Evolutionary conservation across 1,140 invertebrate species (phyloP), one percentile per base, ranked within the genome.

Genomic region (Ectropis grisescens): DNA sequence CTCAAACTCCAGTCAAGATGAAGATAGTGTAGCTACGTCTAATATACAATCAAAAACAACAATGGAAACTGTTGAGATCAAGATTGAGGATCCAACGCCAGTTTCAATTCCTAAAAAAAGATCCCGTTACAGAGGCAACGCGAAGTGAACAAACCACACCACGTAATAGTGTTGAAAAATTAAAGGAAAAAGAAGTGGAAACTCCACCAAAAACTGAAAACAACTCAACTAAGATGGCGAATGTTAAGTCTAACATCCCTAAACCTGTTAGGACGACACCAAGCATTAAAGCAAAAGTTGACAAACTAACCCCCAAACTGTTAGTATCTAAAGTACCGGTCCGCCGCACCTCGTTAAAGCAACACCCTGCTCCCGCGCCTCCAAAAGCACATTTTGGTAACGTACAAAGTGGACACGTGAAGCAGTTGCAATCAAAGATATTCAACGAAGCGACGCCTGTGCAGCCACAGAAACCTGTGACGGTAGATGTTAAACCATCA

Each of bases 381-480:
- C 79, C 76, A 28, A 74, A 70, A 56, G 33, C 58, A 11, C 71
- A 79, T 29, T 83, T 83, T 37, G 70, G 74, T 13, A 70, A 66
- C 41, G 57, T 82, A 23, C 67, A 76, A 61, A 82, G 59, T 52
- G 82, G 82, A n/a, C 60, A 83, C 9, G 84, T 87, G 0, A 85
- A 85, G 38, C 80, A 84, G 36, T 67, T 87, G 16, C 85, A 86
- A 53, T 75, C 84, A 41, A 75, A 78, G 47, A 59, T 85, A 13
- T 78, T 86, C 15, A 83, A 80, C 37, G 24, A 45, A 36, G 11
- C 51, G 40, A 46, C 58, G 58, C 33, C 58, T 42, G 7, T 24
- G 2, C 40, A 45, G 9, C 12, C 41, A 13, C 33, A 35, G 36
- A n/a, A n/a, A n/a, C n/a, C n/a, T n/a, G 41, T 35, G 12, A 25